These are phyloP conservation scores for Anoplophora glabripennis DNA, from an alignment of 1,140 invertebrate species.

Conservation along the genomic window DNA sequence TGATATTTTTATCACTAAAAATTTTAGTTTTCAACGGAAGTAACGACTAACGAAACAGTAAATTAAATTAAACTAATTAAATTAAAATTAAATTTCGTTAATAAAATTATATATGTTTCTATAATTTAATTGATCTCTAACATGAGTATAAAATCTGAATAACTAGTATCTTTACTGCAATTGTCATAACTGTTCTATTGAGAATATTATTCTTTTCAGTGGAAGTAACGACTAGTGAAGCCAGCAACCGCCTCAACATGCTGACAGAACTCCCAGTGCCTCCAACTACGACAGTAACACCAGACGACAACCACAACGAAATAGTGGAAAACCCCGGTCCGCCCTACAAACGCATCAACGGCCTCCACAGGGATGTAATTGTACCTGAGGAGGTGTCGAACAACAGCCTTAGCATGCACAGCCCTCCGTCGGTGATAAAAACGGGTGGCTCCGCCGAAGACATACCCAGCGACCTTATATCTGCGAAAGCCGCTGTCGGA, in stretches of 20 bases:
- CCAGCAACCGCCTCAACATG: not conserved
- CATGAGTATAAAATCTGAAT: no score
- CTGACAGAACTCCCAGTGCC: slow-evolving; percentile 21
- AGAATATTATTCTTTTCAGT: slow-evolving; percentile 8
- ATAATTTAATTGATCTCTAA: no score
- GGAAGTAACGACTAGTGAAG: not conserved
- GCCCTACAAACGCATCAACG: slow-evolving; percentile 24
- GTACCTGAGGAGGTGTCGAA: slow-evolving; percentile 30
- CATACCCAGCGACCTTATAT: slow-evolving; percentile 26
- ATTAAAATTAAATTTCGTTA: no score
- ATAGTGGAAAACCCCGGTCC: slow-evolving; percentile 19
- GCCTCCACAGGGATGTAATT: slow-evolving; percentile 22
- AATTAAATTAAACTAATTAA: no score
- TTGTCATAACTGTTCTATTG: no score
- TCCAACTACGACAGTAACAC: slow-evolving; percentile 18
- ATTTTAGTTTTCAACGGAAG: no score
- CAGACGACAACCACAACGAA: slow-evolving; percentile 43
- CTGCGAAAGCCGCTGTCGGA: slow-evolving; percentile 30
- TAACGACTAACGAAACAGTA: no score
- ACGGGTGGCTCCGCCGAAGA: slow-evolving; percentile 31
- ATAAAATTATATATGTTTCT: no score
- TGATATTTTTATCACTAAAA: no score
- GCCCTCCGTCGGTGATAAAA: slow-evolving; percentile 21
- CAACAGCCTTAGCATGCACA: slow-evolving; percentile 28
- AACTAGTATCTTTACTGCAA: no score